Evolutionary conservation across 2,888 invertebrate species (phyloP).

Genomic region (Meganola albula): DNA sequence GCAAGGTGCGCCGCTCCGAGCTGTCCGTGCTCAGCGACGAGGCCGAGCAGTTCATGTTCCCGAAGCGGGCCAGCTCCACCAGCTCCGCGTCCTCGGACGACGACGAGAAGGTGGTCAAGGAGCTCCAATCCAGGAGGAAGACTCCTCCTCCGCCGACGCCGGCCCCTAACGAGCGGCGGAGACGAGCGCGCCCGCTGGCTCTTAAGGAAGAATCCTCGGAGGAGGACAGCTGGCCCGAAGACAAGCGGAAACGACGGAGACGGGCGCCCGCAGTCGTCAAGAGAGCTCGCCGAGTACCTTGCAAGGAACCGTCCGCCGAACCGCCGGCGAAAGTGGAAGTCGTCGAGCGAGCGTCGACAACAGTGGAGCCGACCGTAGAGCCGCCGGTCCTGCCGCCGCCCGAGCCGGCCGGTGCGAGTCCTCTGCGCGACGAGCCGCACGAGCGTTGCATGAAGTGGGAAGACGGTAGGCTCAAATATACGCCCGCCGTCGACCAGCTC

Average conservation of each 20-base stretch:
- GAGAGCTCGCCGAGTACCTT: constrained; percentile 33
- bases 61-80: constrained; percentile 79
- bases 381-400: constrained; percentile 23
- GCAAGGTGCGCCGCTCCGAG: constrained; percentile 85
- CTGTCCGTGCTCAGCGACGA: constrained; percentile 87
- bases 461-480: constrained; percentile 62
- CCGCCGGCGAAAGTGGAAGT: constrained; percentile 26
- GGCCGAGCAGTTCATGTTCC: constrained; percentile 92
- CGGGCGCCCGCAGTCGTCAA: constrained; percentile 36
- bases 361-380: background rate
- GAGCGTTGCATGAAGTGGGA: constrained; percentile 70
- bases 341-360: constrained; percentile 24
- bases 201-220: constrained; percentile 69
- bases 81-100: constrained; percentile 77
- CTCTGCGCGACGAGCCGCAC: constrained; percentile 47
- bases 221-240: constrained; percentile 66
- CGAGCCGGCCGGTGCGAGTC: constrained; percentile 36
- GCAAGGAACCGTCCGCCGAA: constrained; percentile 17
- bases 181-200: constrained; percentile 58
- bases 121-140: constrained; percentile 61
- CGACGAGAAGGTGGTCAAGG: constrained; percentile 61
- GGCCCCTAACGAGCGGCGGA: constrained; percentile 49
- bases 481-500: constrained; percentile 77
- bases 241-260: constrained; percentile 47
- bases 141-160: constrained; percentile 45